Evolutionary conservation across 2,113 vertebrate genomes (phyloP), one percentile per base, ranked within the genome.

Genomic region (Procavia capensis): DNA sequence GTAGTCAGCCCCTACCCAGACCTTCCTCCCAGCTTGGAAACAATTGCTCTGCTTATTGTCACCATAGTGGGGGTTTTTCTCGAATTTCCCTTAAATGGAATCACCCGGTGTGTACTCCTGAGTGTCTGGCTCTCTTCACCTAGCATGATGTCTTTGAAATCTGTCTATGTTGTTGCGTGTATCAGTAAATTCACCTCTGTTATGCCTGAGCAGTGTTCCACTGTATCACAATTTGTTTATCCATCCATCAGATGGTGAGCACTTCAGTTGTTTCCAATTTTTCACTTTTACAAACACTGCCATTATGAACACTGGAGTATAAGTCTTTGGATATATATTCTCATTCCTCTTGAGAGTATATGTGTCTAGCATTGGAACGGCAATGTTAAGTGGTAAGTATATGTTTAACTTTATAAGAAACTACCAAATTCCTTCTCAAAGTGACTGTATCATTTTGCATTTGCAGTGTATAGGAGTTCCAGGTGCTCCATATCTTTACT

Each of bases 31-130:
- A 43, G 45, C 64, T 92, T 63, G n/a, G 59, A 34, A 92, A 27
- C 39, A 43, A 84, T n/a, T 61, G n/a, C 61, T 36, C 90, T 89
- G 39, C 54, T 66, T 96, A 74, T 47, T 57, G n/a, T 75, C 25
- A 81, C 47, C 10, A 22, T 41, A 45, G 7, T 75, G 91, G 84
- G 87, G 68, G 64, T 41, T 78, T 57, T 87, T 85, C 87, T 88
- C 90, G 59, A 96, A 92, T 68, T 81, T 90, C n/a, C 13, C 41
- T 36, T 93, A 59, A 27, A 59, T 72, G 20, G 29, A 64, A n/a
- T 85, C 61, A 79, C 54, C 79, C 54, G 66, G 39, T n/a, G 9
- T 45, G 17, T n/a, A 57, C 24, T 79, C 57, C 43, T 88, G 45
- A 13, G 27, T 31, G 2, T 47, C 59, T 85, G 59, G 5, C 31